Evolutionary conservation across 2,797 vertebrate genomes (phyloP).

Genomic region (Salmo trutta): DNA sequence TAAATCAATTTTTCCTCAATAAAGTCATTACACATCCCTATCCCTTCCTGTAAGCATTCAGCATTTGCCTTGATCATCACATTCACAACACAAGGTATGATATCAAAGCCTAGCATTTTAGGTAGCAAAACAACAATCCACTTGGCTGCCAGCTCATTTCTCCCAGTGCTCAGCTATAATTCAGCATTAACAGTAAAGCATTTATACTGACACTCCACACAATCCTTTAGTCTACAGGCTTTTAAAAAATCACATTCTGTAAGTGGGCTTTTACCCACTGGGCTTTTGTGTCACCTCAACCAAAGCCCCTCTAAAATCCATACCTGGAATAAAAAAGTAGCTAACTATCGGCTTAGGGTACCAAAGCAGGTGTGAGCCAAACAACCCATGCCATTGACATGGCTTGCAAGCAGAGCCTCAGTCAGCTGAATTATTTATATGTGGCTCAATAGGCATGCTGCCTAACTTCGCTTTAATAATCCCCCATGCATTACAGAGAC

Average conservation of each 20-base stretch:
- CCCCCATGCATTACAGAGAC: slow-evolving; percentile 16
- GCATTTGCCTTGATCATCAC: background rate
- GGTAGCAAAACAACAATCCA: background rate
- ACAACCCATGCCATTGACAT: slow-evolving; percentile 6
- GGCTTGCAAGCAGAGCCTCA: slow-evolving; percentile 15
- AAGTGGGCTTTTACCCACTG: background rate
- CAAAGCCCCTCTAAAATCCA: background rate
- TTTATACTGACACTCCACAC: background rate
- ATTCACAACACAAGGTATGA: background rate
- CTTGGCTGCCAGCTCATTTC: background rate
- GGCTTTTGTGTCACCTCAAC: background rate
- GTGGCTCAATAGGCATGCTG: slow-evolving; percentile 12
- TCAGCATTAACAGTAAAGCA: background rate
- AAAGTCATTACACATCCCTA: no score
- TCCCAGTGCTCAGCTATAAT: background rate
- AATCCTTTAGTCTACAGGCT: background rate
- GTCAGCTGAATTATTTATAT: slow-evolving; percentile 27
- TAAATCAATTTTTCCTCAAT: no score
- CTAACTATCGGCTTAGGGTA: background rate
- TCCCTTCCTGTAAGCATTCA: background rate
- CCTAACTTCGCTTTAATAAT: background rate
- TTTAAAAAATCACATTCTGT: background rate
- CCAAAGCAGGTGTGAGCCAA: background rate
- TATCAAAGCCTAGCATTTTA: background rate
- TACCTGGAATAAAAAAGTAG: background rate